Base-by-base conservation (phyloP, 1,140 invertebrate species). In the Contarinia nasturtii region DNA sequence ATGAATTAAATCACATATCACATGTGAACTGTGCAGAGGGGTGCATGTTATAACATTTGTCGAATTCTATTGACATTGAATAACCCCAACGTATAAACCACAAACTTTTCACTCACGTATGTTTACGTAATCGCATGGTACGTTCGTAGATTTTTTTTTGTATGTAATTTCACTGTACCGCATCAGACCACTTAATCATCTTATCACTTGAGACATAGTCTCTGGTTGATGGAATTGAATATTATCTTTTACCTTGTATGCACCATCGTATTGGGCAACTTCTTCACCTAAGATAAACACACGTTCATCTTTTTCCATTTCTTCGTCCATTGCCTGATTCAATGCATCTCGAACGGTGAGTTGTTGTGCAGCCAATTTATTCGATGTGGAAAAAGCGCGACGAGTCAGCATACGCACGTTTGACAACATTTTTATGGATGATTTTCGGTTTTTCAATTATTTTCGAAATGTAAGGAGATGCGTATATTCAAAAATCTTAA, bases 191-290 rank as follows among this genome's bases (percentile, higher is more conserved):
- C 27, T 27, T 27, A 27, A 27, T 27, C 10, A 5, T 3, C 27
- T 27, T 27, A 27, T 27, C 27, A 27, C 10, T 27, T 27, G 4
- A 5, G 27, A 5, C 27, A 27, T 5, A 27, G 10, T 27, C 27
- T 10, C 10, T 38, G 36, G 4, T 38, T 38, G 3, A 5, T 38
- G 36, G 33, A 34, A 7, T 38, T 38, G 14, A 14, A 38, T 38
- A 5, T 38, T 38, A 3, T 17, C 12, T 38, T 38, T 22, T 20
- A 91, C 82, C 82, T 98, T 98, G 57, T 98, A 98, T 19, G 94
- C 93, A 48, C 95, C 95, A 63, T 98, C 94, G 58, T 97, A 98
- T 65, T 86, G 75, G n/a, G 93, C 94, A 1, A 98, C 95, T 72
- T 99, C 95, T 68, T 98, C 95, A 33, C 95, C 95, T 38, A 98